Percentiles rank a stretch among this genome's conserved stretches.
phyloP scores from a whole-genome alignment of 2,888 invertebrate species.

The Nephrotoma guestfalica region DNA sequence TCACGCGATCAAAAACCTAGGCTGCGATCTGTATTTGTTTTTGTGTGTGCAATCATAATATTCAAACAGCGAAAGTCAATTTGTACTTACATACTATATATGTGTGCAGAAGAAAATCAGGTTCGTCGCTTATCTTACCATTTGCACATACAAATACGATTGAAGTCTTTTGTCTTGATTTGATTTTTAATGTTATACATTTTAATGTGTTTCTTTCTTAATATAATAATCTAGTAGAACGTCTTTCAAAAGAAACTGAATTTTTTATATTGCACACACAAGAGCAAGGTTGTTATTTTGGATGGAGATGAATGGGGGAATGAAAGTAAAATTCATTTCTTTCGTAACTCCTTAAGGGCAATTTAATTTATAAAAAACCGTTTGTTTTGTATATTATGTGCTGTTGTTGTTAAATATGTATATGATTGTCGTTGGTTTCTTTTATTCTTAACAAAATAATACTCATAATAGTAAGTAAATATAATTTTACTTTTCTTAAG shows the following conservation, averaged over 20 bases:
- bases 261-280: background rate
- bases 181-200: background rate
- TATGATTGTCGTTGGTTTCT: background rate
- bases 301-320: background rate
- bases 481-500: background rate
- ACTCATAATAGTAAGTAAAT: background rate
- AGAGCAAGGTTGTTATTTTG: background rate
- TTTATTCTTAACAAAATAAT: background rate
- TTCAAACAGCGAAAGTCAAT: background rate
- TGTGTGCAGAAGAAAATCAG: background rate
- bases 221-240: background rate
- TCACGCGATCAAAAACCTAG: background rate
- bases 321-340: background rate
- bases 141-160: background rate
- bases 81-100: background rate
- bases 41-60: background rate
- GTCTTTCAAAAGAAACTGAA: background rate
- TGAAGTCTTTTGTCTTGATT: background rate
- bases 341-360: background rate
- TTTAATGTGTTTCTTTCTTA: background rate
- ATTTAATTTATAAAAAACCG: background rate
- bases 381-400: background rate
- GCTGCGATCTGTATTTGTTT: background rate
- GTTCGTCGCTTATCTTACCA: background rate
- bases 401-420: background rate